Conservation (phyloP, 2,113 vertebrate species). For the Baryphthengus martii region DNA sequence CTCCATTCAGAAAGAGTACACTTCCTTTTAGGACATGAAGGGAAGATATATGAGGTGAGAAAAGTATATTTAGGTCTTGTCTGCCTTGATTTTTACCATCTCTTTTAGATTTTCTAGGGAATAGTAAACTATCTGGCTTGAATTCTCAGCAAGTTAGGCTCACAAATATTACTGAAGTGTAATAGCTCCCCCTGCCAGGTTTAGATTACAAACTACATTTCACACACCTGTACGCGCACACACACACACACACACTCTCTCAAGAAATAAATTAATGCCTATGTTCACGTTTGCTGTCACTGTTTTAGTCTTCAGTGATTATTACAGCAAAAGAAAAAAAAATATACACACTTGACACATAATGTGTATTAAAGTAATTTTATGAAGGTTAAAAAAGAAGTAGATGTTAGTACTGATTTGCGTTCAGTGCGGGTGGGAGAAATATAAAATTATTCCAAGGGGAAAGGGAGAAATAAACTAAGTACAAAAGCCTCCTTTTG, state of each 20-base stretch:
- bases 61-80: neutral
- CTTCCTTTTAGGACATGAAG: neutral
- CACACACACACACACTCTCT: neutral
- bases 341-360: neutral
- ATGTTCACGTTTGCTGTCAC: neutral
- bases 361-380: neutral
- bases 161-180: conserved; percentile 42
- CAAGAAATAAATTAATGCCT: neutral
- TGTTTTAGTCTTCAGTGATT: neutral
- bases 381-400: neutral
- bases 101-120: neutral
- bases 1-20: neutral
- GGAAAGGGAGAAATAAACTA: neutral
- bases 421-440: neutral
- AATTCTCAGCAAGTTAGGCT: neutral
- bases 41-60: neutral
- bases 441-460: neutral
- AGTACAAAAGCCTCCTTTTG: neutral
- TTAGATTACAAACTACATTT: conserved; percentile 42
- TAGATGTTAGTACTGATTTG: neutral
- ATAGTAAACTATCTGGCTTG: neutral
- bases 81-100: neutral
- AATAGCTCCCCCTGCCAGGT: conserved; percentile 70
- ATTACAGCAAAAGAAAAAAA: neutral
- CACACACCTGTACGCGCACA: neutral